Evolutionary conservation across 2,797 vertebrate genomes (phyloP), one percentile per base, ranked within the genome.

Genomic region (Xenopus petersii): DNA sequence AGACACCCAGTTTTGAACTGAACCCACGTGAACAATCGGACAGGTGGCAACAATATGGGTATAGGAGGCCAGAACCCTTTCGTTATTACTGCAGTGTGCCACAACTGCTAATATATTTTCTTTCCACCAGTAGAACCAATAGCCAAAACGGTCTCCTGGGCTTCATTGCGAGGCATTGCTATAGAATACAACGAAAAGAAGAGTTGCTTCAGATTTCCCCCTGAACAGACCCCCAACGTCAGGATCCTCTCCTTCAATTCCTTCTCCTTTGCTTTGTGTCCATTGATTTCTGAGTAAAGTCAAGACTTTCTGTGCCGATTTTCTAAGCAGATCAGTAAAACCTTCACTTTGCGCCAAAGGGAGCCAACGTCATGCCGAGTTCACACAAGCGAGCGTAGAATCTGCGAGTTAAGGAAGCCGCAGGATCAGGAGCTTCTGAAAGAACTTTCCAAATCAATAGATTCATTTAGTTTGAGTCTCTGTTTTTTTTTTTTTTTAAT

Each of bases 261-360:
- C 79, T 64, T 75, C 55, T 67, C n/a, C 61, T 17, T 13, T 8
- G 63, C 26, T 75, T 78, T 75, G 2, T 65, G 51, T 66, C 62
- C 62, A 71, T 71, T 77, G 55, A 71, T 77, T 77, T 60, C 10
- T 9, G 55, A 71, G 74, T 65, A 60, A 70, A 61, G 69, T 66
- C 42, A 67, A 59, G 47, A 65, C 68, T 71, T 76, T 76, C 63
- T 61, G 54, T 46, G 62, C 46, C 11, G 46, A 36, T 71, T 65
- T 66, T 46, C n/a, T 61, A 60, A 76, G 75, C 61, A 84, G 84
- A 86, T 87, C 85, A 87, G 82, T 83, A 77, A 84, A 85, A 86
- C 79, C 82, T 83, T 76, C 74, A 66, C n/a, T 76, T 76, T 67
- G 75, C 84, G 81, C 81, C 83, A 84, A 86, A 86, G 85, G 84